Evolutionary conservation across 2,888 invertebrate species (phyloP).

Genomic region (Pterobdella sp.): DNA sequence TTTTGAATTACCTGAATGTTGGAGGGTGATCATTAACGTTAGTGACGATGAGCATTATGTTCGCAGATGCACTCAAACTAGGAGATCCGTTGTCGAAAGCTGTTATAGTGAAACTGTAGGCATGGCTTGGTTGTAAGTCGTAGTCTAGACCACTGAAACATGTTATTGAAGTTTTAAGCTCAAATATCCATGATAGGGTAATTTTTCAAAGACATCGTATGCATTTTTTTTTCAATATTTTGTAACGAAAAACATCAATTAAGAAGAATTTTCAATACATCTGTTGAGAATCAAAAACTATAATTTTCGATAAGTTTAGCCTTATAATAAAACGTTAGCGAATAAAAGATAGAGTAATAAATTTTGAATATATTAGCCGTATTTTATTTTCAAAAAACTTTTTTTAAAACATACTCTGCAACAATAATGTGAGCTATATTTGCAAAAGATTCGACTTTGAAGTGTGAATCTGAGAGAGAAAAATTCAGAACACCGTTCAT

Average conservation of each 20-base stretch:
- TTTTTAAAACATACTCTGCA: constrained; percentile 34
- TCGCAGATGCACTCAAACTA: constrained; percentile 81
- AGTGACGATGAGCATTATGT: constrained; percentile 86
- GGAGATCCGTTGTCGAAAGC: constrained; percentile 92
- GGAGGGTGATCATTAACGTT: constrained; percentile 97
- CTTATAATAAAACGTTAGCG: not conserved
- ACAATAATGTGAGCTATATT: constrained; percentile 43
- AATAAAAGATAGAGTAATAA: no score
- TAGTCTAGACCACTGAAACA: constrained; percentile 46
- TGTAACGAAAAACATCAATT: no score
- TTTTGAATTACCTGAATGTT: constrained; percentile 39
- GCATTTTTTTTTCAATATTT: no score
- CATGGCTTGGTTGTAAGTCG: constrained; percentile 51
- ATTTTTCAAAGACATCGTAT: no score
- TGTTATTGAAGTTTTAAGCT: no score
- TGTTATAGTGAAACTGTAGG: constrained; percentile 71
- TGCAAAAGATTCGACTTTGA: constrained; percentile 42
- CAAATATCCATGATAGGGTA: no score
- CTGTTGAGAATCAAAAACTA: no score
- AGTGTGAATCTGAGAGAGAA: constrained; percentile 43
- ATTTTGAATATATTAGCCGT: no score
- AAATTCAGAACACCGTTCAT: constrained; percentile 59
- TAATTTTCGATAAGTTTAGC: no score
- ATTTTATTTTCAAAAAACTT: no score
- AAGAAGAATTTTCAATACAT: no score